phyloP scores from a whole-genome alignment of 2,797 vertebrate species.

The Morelia viridis region DNA sequence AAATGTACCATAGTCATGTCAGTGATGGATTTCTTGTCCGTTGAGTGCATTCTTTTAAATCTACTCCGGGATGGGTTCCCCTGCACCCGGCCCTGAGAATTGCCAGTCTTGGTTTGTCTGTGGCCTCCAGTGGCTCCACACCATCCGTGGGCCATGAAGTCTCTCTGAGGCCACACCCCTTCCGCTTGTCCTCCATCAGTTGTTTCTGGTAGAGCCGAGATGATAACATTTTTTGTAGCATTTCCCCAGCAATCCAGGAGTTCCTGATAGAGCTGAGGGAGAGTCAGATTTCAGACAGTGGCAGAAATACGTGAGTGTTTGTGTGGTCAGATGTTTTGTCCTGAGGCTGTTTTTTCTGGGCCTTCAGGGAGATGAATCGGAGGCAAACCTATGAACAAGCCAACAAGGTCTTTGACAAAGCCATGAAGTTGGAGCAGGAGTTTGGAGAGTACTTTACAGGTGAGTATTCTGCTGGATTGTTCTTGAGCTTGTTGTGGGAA shows the following conservation, averaged over 20 bases:
- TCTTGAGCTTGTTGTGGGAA: not conserved
- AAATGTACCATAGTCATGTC: no score
- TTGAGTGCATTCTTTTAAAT: not conserved
- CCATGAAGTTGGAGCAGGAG: constrained; percentile 97
- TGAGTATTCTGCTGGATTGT: constrained; percentile 57
- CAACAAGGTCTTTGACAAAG: constrained; percentile 98
- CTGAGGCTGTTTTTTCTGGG: not conserved
- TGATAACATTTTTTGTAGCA: not conserved
- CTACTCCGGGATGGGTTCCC: not conserved
- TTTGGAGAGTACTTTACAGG: constrained; percentile 99
- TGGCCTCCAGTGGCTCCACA: not conserved
- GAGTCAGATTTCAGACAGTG: not conserved
- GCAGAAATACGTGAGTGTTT: not conserved
- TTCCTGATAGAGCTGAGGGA: not conserved
- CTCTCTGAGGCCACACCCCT: not conserved
- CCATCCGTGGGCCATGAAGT: not conserved
- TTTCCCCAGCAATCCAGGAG: not conserved
- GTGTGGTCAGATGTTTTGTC: not conserved
- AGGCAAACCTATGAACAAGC: constrained; percentile 98
- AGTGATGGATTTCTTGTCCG: no score
- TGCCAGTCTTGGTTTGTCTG: not conserved
- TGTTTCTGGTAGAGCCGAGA: not conserved
- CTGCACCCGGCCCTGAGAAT: not conserved
- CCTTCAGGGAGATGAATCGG: constrained; percentile 94
- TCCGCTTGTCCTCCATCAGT: not conserved